A percentile compares a stretch with the other conserved stretches of the same genome.
phyloP scores from a whole-genome alignment of 2,888 invertebrate genomes.

The Temnothorax ravouxi region DNA sequence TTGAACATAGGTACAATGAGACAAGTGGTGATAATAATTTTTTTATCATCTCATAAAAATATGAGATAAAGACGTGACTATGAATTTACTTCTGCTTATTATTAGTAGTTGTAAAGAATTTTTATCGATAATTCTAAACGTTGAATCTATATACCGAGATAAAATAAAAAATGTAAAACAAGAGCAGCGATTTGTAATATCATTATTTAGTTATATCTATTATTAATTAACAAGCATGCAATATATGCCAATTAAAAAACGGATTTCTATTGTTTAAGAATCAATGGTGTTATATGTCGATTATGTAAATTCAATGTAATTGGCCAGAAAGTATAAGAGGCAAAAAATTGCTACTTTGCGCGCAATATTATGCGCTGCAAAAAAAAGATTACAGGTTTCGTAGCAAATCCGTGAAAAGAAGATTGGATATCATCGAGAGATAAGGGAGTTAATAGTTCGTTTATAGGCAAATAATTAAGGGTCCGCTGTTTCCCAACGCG shows the following conservation, averaged over 20 bases:
- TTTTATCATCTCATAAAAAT: neutral
- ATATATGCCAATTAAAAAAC: neutral
- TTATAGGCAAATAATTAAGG: constrained; percentile 13
- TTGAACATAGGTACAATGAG: neutral
- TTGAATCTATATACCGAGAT: neutral
- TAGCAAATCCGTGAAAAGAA: constrained; percentile 17
- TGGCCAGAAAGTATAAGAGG: constrained; percentile 5
- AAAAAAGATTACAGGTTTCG: constrained; percentile 42
- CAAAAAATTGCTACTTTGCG: constrained; percentile 25
- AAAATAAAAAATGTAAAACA: neutral
- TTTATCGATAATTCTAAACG: neutral
- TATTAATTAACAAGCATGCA: neutral
- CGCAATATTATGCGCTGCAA: neutral
- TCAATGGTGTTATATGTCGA: neutral
- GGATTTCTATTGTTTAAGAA: neutral
- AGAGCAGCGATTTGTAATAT: neutral
- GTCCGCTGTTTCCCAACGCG: neutral
- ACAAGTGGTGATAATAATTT: neutral
- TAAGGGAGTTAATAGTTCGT: constrained; percentile 21
- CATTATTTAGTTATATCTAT: neutral
- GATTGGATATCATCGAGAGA: constrained; percentile 30
- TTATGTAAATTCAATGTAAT: constrained; percentile 32
- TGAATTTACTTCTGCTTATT: neutral
- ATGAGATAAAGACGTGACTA: neutral
- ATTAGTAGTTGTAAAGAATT: neutral